These are phyloP conservation scores for Drosophila quadrilineata DNA, from an alignment of 1,140 invertebrate genomes.

Conservation along the genomic window DNA sequence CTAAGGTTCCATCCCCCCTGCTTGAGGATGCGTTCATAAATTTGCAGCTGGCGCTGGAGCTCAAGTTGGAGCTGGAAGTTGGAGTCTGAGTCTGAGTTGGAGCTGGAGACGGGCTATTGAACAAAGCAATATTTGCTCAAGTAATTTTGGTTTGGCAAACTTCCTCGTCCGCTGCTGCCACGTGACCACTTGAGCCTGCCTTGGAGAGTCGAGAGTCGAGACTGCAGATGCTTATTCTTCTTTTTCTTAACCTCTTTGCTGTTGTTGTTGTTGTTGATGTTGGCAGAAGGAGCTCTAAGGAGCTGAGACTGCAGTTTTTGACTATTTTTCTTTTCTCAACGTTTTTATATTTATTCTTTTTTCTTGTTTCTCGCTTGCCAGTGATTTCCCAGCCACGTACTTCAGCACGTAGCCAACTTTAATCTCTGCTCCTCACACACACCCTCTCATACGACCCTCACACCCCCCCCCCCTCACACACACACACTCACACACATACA, in stretches of 20 bases:
- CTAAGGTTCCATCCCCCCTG: neutral
- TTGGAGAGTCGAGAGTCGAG: too few relatives aligned
- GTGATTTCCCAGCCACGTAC: slow-evolving; percentile 70
- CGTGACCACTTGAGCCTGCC: slow-evolving; percentile 32
- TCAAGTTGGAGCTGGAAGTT: neutral
- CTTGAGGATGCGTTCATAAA: slow-evolving; percentile 57
- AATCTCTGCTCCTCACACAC: slow-evolving; percentile 53
- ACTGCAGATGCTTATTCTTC: too few relatives aligned
- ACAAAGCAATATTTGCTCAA: slow-evolving; percentile 74
- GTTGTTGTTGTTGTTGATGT: too few relatives aligned
- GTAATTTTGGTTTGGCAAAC: slow-evolving; percentile 60
- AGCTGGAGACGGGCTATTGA: slow-evolving; percentile 41
- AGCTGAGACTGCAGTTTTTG: slow-evolving; percentile 58
- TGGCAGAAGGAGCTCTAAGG: slow-evolving; percentile 1
- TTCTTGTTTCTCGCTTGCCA: neutral
- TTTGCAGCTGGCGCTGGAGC: slow-evolving; percentile 42
- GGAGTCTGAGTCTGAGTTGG: neutral
- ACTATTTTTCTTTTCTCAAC: slow-evolving; percentile 20
- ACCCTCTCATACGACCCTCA: neutral
- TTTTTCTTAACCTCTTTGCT: too few relatives aligned
- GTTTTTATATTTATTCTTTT: neutral
- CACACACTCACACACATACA: neutral
- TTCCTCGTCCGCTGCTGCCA: slow-evolving; percentile 41
- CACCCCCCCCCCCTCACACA: neutral
- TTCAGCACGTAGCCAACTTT: slow-evolving; percentile 68